Evolutionary conservation across 92 coral and sea anemone genomes (phyloP).

Genomic region (Epizoanthus scotinus): DNA sequence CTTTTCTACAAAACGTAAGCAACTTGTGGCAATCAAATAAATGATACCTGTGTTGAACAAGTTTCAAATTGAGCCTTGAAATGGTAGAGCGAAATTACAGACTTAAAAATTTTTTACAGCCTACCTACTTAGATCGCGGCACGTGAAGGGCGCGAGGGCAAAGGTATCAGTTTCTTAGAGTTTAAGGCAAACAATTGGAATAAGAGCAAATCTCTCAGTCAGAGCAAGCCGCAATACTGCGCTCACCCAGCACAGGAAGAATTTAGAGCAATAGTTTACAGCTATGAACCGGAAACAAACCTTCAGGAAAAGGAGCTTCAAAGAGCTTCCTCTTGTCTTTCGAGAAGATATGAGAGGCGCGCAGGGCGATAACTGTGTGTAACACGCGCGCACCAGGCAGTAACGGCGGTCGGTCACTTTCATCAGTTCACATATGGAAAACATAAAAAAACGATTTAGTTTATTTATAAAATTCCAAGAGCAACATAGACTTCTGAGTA

Average conservation of each 20-base stretch:
- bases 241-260: no score
- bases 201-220: no score
- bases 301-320: background rate
- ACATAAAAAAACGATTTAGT: background rate
- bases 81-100: background rate
- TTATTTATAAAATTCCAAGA: background rate
- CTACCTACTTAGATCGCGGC: background rate
- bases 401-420: background rate
- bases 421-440: constrained; percentile 15
- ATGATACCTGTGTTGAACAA: background rate
- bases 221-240: no score
- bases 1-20: background rate
- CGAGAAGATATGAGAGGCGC: background rate
- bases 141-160: background rate
- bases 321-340: background rate
- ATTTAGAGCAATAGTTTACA: background rate
- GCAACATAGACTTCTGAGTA: background rate
- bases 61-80: background rate
- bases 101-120: background rate
- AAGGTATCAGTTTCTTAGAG: background rate
- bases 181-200: background rate
- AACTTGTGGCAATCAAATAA: constrained; percentile 1
- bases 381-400: background rate
- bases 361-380: background rate
- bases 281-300: background rate